Evolutionary conservation across 2,888 invertebrate genomes (phyloP), one percentile per base, ranked within the genome.

Genomic region (Papilio protenor): DNA sequence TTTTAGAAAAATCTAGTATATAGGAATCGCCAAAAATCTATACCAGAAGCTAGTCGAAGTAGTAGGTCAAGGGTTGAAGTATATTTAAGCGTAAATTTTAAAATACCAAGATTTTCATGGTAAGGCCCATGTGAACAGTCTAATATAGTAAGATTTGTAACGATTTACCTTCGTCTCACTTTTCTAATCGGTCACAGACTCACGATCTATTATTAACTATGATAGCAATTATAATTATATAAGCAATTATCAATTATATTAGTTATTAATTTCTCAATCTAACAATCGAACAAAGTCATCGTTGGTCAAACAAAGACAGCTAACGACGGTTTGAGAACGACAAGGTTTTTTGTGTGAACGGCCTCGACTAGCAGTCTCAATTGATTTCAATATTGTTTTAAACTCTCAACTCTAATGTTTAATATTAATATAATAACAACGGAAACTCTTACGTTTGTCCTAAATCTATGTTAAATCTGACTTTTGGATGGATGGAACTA

Each of bases 341-440:
- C 79, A 78, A 79, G 79, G 78, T 64, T 78, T 77, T 79, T 79
- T 79, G 79, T 80, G 79, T 73, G 79, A 80, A 77, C 59, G 79
- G 57, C 79, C 81, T 81, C 70, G 79, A 18, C 4, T 49, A 11
- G 12, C 66, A 40, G 40, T 47, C n/a, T 69, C 45, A 69, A 69
- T 69, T 18, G 64, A 10, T 66, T 40, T 45, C 45, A 45, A 69
- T 69, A 69, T 69, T 45, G 64, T 66, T 69, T 45, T 5, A 45
- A n/a, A 33, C 33, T 69, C 40, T 45, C 66, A 69, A 69, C 21
- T 45, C 45, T 45, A 69, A 69, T 69, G 45, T 69, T 66, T 18
- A 66, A 40, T n/a, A n/a, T 14, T 45, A n/a, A 69, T 69, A 40
- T 18, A 66, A 40, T 66, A 66, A 66, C n/a, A 66, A 40, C n/a